Evolutionary conservation across 2,113 vertebrate species (phyloP), one percentile per base, ranked within the genome.

Genomic region (Gobio gobio): DNA sequence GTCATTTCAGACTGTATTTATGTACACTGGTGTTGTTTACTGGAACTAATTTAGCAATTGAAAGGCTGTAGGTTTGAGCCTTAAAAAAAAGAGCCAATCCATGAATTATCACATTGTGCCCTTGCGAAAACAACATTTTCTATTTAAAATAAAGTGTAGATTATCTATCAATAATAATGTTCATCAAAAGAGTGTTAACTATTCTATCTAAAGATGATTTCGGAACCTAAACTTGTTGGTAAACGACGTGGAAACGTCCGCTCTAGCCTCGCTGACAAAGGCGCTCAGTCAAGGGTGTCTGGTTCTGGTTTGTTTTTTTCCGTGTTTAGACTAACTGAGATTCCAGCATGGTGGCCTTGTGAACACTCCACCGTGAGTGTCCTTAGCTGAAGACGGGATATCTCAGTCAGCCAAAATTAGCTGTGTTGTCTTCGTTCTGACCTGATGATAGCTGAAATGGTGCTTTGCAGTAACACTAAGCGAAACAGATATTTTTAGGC

Each of bases 251-350:
- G 29, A 24, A 47, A n/a, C 20, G 40, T 43, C 20, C 22, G 24
- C 43, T 73, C 18, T 45, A 26, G 13, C n/a, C 49, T 78, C 40
- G 22, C 56, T 56, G 5, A 61, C 20, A 24, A 59, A 78, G 36
- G 36, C 10, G 10, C 22, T 76, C 16, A 64, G 78, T 64, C 56
- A 80, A 80, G 78, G 78, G 78, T 43, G 77, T 78, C 56, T 78
- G 77, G 18, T 43, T 59, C 33, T 40, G 73, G 26, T 54, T 54
- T 76, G 26, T 76, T 76, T 63, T 64, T 80, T 64, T 49, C 78
- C 9, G 10, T 80, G 59, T 80, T 80, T 80, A 64, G 40, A 64
- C 78, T 79, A 79, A 79, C 51, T 29, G 78, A 80, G 40, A 80
- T 80, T 64, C 78, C 78, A 80, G 59, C 58, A 47, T 13, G 78